Conservation (phyloP, 1,140 invertebrate genomes). For the Euwallacea similis region DNA sequence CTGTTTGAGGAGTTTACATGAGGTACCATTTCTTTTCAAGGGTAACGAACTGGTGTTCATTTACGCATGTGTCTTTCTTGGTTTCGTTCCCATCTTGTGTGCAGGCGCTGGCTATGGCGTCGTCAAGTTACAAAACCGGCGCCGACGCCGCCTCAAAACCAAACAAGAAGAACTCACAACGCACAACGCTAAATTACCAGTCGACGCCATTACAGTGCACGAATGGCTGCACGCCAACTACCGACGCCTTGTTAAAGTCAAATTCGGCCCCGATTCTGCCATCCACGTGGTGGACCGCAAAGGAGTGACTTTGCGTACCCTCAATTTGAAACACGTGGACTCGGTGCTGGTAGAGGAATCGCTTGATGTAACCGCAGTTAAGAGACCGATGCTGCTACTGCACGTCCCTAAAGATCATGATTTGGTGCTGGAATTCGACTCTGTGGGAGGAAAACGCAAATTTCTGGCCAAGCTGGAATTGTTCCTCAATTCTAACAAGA, state of each 20-base stretch:
- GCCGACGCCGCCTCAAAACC: slow-evolving; percentile 75
- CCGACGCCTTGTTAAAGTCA: slow-evolving; percentile 86
- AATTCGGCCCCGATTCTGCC: slow-evolving; percentile 81
- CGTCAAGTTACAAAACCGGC: slow-evolving; percentile 88
- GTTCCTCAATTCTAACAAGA: slow-evolving; percentile 81
- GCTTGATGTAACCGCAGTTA: slow-evolving; percentile 71
- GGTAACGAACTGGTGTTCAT: slow-evolving; percentile 97
- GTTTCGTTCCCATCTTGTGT: slow-evolving; percentile 88
- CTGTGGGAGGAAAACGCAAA: slow-evolving; percentile 75
- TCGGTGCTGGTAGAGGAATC: slow-evolving; percentile 83
- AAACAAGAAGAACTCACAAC: slow-evolving; percentile 76
- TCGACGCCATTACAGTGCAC: slow-evolving; percentile 91
- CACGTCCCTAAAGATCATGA: slow-evolving; percentile 93
- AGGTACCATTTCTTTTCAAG: slow-evolving; percentile 53
- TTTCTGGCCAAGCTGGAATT: slow-evolving; percentile 89
- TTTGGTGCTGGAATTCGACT: slow-evolving; percentile 92
- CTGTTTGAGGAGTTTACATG: neutral
- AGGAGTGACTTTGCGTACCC: slow-evolving; percentile 82
- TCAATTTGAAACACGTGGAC: slow-evolving; percentile 75
- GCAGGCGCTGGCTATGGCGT: slow-evolving; percentile 91
- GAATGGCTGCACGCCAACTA: slow-evolving; percentile 96
- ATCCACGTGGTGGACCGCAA: slow-evolving; percentile 85
- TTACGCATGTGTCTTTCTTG: slow-evolving; percentile 87
- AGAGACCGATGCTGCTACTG: slow-evolving; percentile 82
- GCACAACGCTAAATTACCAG: slow-evolving; percentile 65